A percentile compares a stretch with the other conserved stretches of the same genome.
Conservation (phyloP, 2,797 vertebrate genomes). For the Gadopsis bispinosus region DNA sequence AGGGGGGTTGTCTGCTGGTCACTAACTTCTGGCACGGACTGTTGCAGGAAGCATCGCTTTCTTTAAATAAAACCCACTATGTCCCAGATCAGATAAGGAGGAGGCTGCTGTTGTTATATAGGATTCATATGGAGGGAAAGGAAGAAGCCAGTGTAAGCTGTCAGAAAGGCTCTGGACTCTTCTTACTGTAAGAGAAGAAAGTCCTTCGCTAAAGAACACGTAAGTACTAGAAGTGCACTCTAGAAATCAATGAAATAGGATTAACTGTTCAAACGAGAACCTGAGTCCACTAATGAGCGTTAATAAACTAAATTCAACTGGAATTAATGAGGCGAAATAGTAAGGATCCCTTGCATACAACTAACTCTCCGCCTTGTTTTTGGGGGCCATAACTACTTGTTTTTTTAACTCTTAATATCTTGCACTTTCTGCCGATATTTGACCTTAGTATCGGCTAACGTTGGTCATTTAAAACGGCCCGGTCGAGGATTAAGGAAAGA, state of each 20-base stretch:
- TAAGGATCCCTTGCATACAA: too few relatives aligned
- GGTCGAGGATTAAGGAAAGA: not conserved
- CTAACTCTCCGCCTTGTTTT: not conserved
- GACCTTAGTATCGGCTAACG: not conserved
- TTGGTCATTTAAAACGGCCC: not conserved
- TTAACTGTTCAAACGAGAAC: not conserved
- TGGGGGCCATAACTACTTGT: not conserved
- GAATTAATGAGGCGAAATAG: not conserved
- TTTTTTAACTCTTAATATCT: not conserved
- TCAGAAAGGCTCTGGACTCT: slow-evolving; percentile 38
- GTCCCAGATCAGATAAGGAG: slow-evolving; percentile 79
- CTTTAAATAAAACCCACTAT: slow-evolving; percentile 86
- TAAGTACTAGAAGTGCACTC: not conserved
- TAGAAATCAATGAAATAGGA: not conserved
- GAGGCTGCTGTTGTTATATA: slow-evolving; percentile 70
- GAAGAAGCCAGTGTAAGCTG: slow-evolving; percentile 76
- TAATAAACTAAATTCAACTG: not conserved
- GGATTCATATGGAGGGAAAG: slow-evolving; percentile 73
- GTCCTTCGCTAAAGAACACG: not conserved
- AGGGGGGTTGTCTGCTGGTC: slow-evolving; percentile 74
- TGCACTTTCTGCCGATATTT: not conserved
- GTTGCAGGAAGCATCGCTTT: slow-evolving; percentile 80
- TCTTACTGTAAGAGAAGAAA: not conserved
- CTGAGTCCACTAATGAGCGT: not conserved
- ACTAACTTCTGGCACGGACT: slow-evolving; percentile 63